Base-by-base conservation (phyloP, 2,113 vertebrate species). In the Aspiorhynchus laticeps region DNA sequence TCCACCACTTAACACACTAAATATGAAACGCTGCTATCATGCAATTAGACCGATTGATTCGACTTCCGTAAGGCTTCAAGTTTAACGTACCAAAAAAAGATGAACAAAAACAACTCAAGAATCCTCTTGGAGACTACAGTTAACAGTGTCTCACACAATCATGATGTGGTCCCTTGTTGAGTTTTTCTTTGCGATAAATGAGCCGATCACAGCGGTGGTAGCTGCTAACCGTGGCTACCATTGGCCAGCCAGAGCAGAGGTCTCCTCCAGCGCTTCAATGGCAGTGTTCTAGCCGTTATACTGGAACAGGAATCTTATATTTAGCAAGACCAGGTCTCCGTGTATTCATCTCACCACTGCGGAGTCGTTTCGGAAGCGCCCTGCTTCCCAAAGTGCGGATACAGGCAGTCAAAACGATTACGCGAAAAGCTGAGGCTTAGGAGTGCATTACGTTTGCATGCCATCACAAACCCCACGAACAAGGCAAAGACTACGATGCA, bases 211-310 rank as follows among this genome's bases (percentile, higher is more conserved):
- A 41, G 41, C 26, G 21, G 14, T 4, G 46, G 84, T 65, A 36
- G 84, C 38, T 51, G 31, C n/a, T 38, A 17, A 65, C 7, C 33
- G 15, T 9, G 33, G 31, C 79, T 61, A 46, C 36, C 21, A 33
- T 48, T 33, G 59, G 56, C 56, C 74, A 78, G 38, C 21, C 59
- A 48, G 28, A 51, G 71, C 51, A 51, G 46, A 65, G 77, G 51
- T 69, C 77, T 46, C 43, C 80, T 46, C n/a, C 21, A 63, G 59
- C 86, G 85, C 83, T 87, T 71, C 46, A 67, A 80, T 89, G 94
- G 93, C 93, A 94, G 94, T 93, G 90, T 92, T 86, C 63, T 90
- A 94, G 94, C 92, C 71, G 91, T 94, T 93, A 93, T 92, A 93
- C 92, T 88, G 88, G 91, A 92, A 80, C 69, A 71, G 61, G 86